phyloP scores from a whole-genome alignment of 2,888 invertebrate species.

The Melanophora roralis region DNA sequence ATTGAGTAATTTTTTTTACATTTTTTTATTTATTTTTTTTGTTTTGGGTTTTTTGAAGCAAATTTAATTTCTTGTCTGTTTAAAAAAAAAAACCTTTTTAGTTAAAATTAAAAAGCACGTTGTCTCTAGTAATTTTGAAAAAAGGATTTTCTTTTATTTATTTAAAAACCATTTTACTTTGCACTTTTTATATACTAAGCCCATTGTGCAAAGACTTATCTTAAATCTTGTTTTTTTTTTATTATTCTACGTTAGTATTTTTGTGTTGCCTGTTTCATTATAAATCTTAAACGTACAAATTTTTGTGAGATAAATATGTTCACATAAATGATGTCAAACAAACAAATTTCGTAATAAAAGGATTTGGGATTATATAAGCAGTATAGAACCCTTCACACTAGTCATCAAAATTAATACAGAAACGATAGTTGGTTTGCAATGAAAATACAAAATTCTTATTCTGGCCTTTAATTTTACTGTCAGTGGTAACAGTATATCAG shows the following conservation, averaged over 20 bases:
- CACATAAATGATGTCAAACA: constrained; percentile 40
- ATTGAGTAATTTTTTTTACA: no score
- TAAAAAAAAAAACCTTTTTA: no score
- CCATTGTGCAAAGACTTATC: constrained; percentile 24
- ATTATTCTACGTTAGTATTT: not conserved
- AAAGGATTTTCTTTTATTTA: no score
- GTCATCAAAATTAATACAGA: not conserved
- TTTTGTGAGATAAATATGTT: constrained; percentile 26
- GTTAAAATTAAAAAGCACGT: no score
- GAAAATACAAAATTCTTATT: no score
- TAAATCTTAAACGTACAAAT: constrained; percentile 42
- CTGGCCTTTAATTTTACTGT: not conserved
- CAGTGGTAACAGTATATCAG: constrained; percentile 1
- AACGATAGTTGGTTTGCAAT: no score
- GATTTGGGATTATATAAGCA: not conserved
- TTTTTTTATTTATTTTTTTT: no score
- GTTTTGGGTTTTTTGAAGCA: no score
- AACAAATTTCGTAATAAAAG: constrained; percentile 19
- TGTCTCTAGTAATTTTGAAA: no score
- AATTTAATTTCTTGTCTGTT: no score
- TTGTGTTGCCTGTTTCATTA: constrained; percentile 14
- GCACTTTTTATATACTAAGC: not conserved
- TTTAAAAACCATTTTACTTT: no score
- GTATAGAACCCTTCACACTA: no score
- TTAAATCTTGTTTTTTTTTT: not conserved